Conservation (phyloP, 2,113 vertebrate species). For the Eclectus roratus region DNA sequence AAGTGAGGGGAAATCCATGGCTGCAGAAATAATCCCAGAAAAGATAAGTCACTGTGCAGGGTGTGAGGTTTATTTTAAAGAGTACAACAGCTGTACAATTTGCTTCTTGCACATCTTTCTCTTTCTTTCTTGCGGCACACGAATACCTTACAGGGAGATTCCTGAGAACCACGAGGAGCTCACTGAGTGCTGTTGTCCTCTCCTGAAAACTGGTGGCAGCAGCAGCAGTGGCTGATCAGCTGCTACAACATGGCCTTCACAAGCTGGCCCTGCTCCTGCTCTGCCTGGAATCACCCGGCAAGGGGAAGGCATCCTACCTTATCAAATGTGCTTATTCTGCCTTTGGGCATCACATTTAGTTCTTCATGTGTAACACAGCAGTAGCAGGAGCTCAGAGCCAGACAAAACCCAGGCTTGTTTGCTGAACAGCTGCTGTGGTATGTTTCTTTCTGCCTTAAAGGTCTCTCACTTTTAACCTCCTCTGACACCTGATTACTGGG, state of each 20-base stretch:
- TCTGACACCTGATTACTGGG: not conserved
- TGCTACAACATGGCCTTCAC: not conserved
- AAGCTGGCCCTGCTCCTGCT: not conserved
- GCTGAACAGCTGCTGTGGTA: not conserved
- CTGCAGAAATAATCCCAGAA: not conserved
- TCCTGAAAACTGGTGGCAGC: rapidly evolving
- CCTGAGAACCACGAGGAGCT: not conserved
- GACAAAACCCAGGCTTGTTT: not conserved
- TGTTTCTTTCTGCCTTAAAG: not conserved
- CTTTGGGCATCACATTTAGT: not conserved
- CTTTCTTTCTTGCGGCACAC: rapidly evolving
- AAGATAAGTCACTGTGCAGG: not conserved
- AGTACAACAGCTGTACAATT: not conserved
- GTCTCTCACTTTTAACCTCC: not conserved
- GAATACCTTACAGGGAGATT: not conserved
- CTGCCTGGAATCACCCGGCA: not conserved
- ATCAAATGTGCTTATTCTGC: not conserved
- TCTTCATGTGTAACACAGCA: rapidly evolving
- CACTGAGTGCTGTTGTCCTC: rapidly evolving
- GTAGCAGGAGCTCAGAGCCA: not conserved
- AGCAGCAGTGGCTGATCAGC: not conserved
- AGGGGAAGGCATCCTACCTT: not conserved
- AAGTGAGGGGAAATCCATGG: not conserved
- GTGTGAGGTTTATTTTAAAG: not conserved
- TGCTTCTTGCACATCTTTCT: not conserved